Base-by-base conservation (phyloP, 2,888 invertebrate species). In the Monopis laevigella region DNA sequence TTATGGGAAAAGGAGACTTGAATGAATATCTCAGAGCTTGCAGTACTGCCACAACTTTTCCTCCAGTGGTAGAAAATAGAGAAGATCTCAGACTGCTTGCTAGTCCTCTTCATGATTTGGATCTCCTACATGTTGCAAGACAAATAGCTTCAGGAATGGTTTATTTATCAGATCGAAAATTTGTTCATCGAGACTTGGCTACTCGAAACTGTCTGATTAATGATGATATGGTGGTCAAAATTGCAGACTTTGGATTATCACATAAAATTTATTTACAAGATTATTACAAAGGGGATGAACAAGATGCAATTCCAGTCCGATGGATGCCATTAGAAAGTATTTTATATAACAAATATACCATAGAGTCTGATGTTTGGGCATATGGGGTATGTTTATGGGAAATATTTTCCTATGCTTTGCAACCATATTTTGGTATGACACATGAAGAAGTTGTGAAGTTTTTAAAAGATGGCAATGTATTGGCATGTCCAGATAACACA, bases 281-380 rank as follows among this genome's bases (percentile, higher is more conserved):
- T 67, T 96, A 96, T 65, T 97, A 96, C 67, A 95, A 96, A 69
- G 97, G 97, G 8, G 90, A 94, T 65, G 95, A 96, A 59, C 91
- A 94, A 62, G 96, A 96, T 71, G 96, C 96, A 11, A 96, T 98
- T 53, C 97, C 97, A 24, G 95, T 98, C 16, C 85, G 98, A 63
- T 98, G 98, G 98, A 97, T 98, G 96, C 97, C 97, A 14, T 81
- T 96, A 45, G 97, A 98, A 70, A 93, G 96, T 69, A 96, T 98
- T 65, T 82, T 97, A 41, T 96, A 96, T 65, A 97, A 96, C 71
- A 96, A 96, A 67, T 98, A 96, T 70, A 96, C 97, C 10, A 85
- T 93, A 46, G 96, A 97, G 66, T 95, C 96, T 8, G 98, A 98
- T 74, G 94, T 98, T 1, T 98, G 97, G 97, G 96, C 97, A 10